Evolutionary conservation across 2,113 vertebrate genomes (phyloP), one percentile per base, ranked within the genome.

Genomic region (Aphyosemion australe): DNA sequence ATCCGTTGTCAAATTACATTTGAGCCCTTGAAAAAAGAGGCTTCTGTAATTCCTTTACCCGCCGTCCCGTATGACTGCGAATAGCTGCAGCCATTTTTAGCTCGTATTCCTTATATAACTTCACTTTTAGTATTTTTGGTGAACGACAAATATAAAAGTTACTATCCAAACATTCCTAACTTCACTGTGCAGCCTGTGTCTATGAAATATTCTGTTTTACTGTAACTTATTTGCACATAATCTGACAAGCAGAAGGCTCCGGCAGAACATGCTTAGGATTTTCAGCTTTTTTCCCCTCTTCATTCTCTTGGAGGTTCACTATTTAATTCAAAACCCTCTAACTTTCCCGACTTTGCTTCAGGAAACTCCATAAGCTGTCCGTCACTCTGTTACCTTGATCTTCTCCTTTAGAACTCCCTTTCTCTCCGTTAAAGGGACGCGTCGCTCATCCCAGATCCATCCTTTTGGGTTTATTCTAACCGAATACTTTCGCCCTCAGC

Each of bases 361-460:
- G 65, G 66, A 70, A 58, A 82, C 68, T 60, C 71, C 21, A 12
- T 45, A 42, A 84, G 52, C 61, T 42, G 61, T 80, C 55, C 71
- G 48, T 76, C 73, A 69, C 10, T 26, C 45, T 45, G 15, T 55
- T 79, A 58, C 68, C 63, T 66, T 77, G 74, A 79, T 80, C 80
- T 73, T 47, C 52, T 45, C 37, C 50, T 69, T 49, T 50, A 14
- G 42, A 47, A 66, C 53, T 9, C 18, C 64, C 76, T 78, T 61
- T 39, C 65, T 65, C 13, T 34, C 45, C 61, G 15, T 79, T 82
- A 68, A 75, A 83, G 69, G 65, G 55, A 8, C 39, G 41, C 61
- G 75, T 83, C n/a, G 34, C 61, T 74, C 69, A 85, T 72, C 49
- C 71, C 46, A 72, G 61, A 48, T 54, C 21, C 2, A 18, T 61